Evolutionary conservation across 2,888 invertebrate species (phyloP), one percentile per base, ranked within the genome.

Genomic region (Rhodophaea formosa): DNA sequence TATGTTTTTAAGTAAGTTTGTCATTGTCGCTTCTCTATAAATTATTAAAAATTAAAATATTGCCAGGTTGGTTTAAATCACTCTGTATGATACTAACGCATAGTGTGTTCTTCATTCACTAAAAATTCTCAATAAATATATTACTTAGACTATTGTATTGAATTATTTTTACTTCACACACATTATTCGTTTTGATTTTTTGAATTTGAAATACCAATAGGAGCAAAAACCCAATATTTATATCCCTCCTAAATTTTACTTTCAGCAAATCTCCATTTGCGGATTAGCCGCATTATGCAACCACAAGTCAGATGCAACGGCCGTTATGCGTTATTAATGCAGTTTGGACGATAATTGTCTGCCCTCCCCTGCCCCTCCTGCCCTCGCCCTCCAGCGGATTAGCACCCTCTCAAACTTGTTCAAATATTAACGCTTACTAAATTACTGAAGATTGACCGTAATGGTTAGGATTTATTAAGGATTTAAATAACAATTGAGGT

Each of bases 271-370:
- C 67, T 59, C 67, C 63, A 62, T 60, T 61, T 67, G 68, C 59
- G 65, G 68, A 72, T 74, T 67, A 72, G 43, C 17, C 44, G 53
- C 15, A 44, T 54, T 54, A 74, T 73, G 77, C 73, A 67, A 61
- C 65, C 74, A 65, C 74, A 71, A 82, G 76, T 80, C 80, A 79
- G 72, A 73, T 69, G 74, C 80, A 81, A 70, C 64, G 66, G 67
- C 68, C 69, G 75, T 75, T 75, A 72, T 67, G 61, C 66, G 72
- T 78, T 81, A 81, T 80, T 80, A 81, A 80, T 80, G 77, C 67
- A 57, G 62, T 72, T 75, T 71, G 69, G 67, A 71, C 75, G 79
- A 80, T 80, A 79, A 82, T 80, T 76, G 77, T 73, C 72, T 65
- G 23, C n/a, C 39, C 3, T 62, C 55, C 58, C 67, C 66, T 56